phyloP scores from a whole-genome alignment of 2,888 invertebrate species.

The Trimorus sp. region DNA sequence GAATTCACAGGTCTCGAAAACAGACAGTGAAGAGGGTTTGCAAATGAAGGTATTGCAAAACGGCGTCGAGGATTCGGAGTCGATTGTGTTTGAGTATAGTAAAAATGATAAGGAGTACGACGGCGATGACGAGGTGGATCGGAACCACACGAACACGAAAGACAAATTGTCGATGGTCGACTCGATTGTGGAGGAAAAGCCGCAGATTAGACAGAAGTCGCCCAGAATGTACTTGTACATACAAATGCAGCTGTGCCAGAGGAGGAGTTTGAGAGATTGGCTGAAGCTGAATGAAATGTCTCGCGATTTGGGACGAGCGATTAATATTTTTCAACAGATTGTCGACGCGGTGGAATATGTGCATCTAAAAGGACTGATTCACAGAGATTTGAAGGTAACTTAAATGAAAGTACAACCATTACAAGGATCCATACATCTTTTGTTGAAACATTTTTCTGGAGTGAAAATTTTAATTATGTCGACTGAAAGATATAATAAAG shows the following conservation, averaged over 20 bases:
- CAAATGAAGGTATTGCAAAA: conserved; percentile 5
- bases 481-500: no score
- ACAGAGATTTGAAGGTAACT: conserved; percentile 95
- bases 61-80: conserved; percentile 49
- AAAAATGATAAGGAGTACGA: conserved; percentile 3
- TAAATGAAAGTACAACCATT: no score
- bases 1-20: conserved; percentile 41
- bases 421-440: no score
- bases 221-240: conserved; percentile 92
- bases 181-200: conserved; percentile 47
- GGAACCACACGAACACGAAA: neutral
- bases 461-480: no score
- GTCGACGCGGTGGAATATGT: conserved; percentile 98
- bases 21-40: conserved; percentile 31
- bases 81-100: conserved; percentile 63
- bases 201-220: conserved; percentile 37
- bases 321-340: conserved; percentile 93
- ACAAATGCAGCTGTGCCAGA: conserved; percentile 97
- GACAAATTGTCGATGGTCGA: neutral
- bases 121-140: neutral
- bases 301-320: conserved; percentile 81
- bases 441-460: no score
- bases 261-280: conserved; percentile 93
- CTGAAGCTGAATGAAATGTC: conserved; percentile 81
- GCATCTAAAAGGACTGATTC: conserved; percentile 95